Percentiles rank a stretch among this genome's conserved stretches.
phyloP scores from a whole-genome alignment of 2,113 vertebrate species.

The Porphyrio hochstetteri region DNA sequence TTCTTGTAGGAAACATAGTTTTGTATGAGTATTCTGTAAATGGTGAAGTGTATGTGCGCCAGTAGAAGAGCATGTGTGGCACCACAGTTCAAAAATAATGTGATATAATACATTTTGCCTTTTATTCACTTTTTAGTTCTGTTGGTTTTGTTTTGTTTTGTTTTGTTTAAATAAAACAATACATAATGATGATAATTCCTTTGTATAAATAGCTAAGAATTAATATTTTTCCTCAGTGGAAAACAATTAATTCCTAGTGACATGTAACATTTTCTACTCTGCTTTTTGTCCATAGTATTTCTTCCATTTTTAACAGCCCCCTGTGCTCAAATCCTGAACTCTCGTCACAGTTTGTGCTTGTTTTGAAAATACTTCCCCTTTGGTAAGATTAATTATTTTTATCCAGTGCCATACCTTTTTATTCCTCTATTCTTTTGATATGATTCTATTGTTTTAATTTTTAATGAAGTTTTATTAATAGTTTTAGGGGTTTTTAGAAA shows the following conservation, averaged over 20 bases:
- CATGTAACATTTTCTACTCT: not conserved
- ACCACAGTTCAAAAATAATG: not conserved
- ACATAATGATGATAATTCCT: not conserved
- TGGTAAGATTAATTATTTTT: not conserved
- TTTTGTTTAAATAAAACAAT: not conserved
- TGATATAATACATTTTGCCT: not conserved
- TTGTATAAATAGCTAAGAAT: not conserved
- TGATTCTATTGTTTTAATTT: constrained; percentile 30
- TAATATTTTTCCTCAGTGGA: not conserved
- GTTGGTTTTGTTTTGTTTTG: too few species aligned
- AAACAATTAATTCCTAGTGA: not conserved
- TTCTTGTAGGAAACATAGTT: not conserved
- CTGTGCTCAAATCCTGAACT: not conserved
- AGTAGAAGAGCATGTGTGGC: not conserved
- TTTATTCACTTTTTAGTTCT: not conserved
- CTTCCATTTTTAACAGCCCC: not conserved
- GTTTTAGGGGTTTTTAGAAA: not conserved
- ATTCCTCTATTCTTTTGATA: not conserved
- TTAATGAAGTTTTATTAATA: constrained; percentile 49
- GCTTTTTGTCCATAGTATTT: not conserved
- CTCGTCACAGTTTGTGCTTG: not conserved
- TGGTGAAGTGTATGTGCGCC: not conserved
- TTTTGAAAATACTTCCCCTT: not conserved
- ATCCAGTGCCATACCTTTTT: not conserved
- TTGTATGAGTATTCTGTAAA: not conserved